These are phyloP conservation scores for Nasonia oneida DNA, from an alignment of 2,888 invertebrate species.

Conservation along the genomic window DNA sequence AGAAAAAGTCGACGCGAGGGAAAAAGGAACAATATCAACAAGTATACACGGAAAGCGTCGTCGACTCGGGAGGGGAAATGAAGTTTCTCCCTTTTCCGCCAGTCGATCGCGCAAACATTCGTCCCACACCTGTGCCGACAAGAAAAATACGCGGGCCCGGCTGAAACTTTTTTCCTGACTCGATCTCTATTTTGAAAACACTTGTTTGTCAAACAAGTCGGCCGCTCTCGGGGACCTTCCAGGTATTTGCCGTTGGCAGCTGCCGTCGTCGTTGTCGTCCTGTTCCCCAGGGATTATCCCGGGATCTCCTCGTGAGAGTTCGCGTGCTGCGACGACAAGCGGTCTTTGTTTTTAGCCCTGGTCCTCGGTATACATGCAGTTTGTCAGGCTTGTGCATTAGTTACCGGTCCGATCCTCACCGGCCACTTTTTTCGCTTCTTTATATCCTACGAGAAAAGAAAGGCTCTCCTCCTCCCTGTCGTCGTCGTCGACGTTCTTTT, in stretches of 20 bases:
- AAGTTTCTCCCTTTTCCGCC: not conserved
- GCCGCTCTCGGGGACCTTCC: conserved; percentile 38
- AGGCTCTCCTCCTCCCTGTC: not conserved
- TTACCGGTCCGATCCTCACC: conserved; percentile 4
- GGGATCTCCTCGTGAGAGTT: conserved; percentile 65
- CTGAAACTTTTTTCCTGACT: not conserved
- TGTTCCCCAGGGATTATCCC: conserved; percentile 65
- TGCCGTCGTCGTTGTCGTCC: not conserved
- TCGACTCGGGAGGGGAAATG: not conserved
- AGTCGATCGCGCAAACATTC: conserved; percentile 47
- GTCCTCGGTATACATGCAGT: conserved; percentile 38
- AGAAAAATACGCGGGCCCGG: conserved; percentile 23
- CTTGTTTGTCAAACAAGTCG: conserved; percentile 63
- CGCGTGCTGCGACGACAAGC: conserved; percentile 51
- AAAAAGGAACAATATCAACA: too few species aligned
- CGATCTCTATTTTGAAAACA: conserved; percentile 31
- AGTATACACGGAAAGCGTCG: too few species aligned
- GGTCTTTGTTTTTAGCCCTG: conserved; percentile 53
- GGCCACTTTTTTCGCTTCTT: not conserved
- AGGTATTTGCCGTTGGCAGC: conserved; percentile 48
- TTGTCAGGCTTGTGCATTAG: conserved; percentile 55
- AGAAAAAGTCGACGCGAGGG: conserved; percentile 23
- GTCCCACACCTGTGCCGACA: not conserved
- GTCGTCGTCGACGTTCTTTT: not conserved
- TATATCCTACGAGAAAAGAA: not conserved